Percentiles rank a stretch among this genome's conserved stretches.
These are phyloP conservation scores for Exocentrus adspersus DNA, from an alignment of 2,888 invertebrate species.

Conservation along the genomic window DNA sequence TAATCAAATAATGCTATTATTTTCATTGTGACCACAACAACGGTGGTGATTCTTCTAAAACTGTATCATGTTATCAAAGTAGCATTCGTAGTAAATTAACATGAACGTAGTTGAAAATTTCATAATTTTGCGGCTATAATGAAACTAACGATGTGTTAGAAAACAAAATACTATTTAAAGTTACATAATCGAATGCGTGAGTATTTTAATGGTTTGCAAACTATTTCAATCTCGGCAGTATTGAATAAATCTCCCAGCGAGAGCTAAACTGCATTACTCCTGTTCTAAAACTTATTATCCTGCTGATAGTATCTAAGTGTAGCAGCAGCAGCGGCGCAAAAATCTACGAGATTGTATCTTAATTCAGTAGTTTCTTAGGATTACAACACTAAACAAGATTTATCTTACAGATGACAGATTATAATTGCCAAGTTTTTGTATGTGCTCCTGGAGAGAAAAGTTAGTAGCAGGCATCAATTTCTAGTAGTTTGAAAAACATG, in stretches of 20 bases:
- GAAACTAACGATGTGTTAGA: neutral
- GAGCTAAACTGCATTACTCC: constrained; percentile 45
- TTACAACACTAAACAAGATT: constrained; percentile 45
- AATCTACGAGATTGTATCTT: constrained; percentile 45
- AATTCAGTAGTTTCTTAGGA: constrained; percentile 47
- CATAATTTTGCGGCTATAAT: no score
- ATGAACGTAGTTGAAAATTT: no score
- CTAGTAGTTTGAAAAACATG: neutral
- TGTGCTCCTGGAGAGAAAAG: constrained; percentile 8
- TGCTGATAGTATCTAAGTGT: constrained; percentile 44
- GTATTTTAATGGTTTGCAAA: constrained; percentile 1
- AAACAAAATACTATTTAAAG: constrained; percentile 1
- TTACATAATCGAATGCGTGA: neutral
- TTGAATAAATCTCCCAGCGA: constrained; percentile 43
- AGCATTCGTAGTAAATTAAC: no score
- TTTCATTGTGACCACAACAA: no score
- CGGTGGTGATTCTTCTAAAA: no score
- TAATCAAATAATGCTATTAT: no score
- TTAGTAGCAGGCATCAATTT: constrained; percentile 29
- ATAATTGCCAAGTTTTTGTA: constrained; percentile 44
- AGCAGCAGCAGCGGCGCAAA: constrained; percentile 45
- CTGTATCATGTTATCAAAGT: no score
- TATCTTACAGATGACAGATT: constrained; percentile 43
- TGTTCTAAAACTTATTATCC: constrained; percentile 40
- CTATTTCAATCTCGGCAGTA: constrained; percentile 18